These are phyloP conservation scores for Semibalanus balanoides DNA, from an alignment of 1,140 invertebrate species.

Conservation along the genomic window DNA sequence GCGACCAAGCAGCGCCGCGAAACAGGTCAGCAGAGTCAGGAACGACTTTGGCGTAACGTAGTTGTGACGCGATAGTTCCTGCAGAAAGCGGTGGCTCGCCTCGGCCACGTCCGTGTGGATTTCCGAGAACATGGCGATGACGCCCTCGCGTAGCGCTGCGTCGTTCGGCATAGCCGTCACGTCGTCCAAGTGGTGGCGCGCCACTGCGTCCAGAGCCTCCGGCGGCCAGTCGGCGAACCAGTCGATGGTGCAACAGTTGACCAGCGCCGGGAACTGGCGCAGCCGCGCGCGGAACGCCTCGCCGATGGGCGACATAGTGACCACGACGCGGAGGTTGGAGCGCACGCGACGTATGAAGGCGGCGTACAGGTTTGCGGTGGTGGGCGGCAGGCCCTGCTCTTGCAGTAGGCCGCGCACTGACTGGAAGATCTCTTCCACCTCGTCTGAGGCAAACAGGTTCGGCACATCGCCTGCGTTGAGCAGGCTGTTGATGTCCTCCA, in stretches of 20 bases:
- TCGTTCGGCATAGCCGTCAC: slow-evolving; percentile 47
- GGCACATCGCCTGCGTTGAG: slow-evolving; percentile 83
- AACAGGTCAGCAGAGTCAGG: slow-evolving; percentile 69
- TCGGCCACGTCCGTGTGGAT: slow-evolving; percentile 40
- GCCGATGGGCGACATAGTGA: slow-evolving; percentile 82
- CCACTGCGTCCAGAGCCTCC: slow-evolving; percentile 77
- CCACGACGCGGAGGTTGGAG: slow-evolving; percentile 65
- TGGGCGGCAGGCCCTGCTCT: slow-evolving; percentile 42
- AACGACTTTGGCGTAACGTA: slow-evolving; percentile 88
- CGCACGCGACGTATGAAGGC: slow-evolving; percentile 71
- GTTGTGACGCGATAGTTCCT: slow-evolving; percentile 52
- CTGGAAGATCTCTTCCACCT: slow-evolving; percentile 80
- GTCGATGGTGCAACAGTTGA: slow-evolving; percentile 41
- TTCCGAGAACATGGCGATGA: slow-evolving; percentile 53
- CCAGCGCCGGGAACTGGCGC: slow-evolving; percentile 77
- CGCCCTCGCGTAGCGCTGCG: slow-evolving; percentile 36
- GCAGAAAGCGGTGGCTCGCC: slow-evolving; percentile 38
- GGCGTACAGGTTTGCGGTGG: slow-evolving; percentile 65
- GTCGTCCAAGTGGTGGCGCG: slow-evolving; percentile 50
- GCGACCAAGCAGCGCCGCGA: slow-evolving; percentile 46
- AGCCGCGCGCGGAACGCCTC: slow-evolving; percentile 66
- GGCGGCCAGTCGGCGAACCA: slow-evolving; percentile 74
- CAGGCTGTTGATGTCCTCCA: slow-evolving; percentile 86
- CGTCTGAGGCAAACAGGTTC: slow-evolving; percentile 73
- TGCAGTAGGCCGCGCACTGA: slow-evolving; percentile 50